phyloP scores from a whole-genome alignment of 2,797 vertebrate species.

The Schizopygopsis malacanthus region DNA sequence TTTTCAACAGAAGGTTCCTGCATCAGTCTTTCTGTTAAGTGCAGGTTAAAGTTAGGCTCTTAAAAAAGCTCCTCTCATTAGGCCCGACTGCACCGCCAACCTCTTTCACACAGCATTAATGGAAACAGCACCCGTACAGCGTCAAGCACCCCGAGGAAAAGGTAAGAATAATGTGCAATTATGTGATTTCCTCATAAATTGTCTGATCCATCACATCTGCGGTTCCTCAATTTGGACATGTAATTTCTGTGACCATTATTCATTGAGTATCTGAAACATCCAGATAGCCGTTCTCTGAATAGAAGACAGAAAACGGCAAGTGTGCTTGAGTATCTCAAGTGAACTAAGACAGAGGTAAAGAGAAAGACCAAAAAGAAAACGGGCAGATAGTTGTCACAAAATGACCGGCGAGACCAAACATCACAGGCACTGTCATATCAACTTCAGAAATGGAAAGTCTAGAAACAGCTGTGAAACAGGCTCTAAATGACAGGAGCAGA shows the following conservation, averaged over 20 bases:
- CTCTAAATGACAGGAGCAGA: constrained; percentile 2
- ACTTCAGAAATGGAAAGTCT: constrained; percentile 22
- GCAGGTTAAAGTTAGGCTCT: constrained; percentile 39
- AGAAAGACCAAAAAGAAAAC: constrained; percentile 15
- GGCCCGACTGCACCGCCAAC: constrained; percentile 20
- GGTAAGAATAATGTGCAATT: constrained; percentile 11
- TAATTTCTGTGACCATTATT: constrained; percentile 11
- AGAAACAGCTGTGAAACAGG: not conserved
- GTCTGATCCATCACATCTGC: not conserved
- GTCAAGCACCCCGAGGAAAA: constrained; percentile 45
- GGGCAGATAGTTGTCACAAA: constrained; percentile 6
- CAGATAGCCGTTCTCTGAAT: constrained; percentile 15
- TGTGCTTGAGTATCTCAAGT: not conserved
- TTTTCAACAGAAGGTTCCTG: constrained; percentile 24
- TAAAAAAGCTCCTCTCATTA: constrained; percentile 55
- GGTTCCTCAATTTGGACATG: constrained; percentile 1
- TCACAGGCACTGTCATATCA: not conserved
- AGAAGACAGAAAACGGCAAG: not conserved
- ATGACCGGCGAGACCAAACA: constrained; percentile 27
- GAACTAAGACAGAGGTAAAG: not conserved
- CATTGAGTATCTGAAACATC: not conserved
- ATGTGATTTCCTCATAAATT: constrained; percentile 35
- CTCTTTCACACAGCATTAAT: constrained; percentile 37
- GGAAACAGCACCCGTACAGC: constrained; percentile 20
- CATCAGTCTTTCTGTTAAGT: constrained; percentile 4